phyloP scores from a whole-genome alignment of 1,140 invertebrate species.

The Drosophila melanogaster region DNA sequence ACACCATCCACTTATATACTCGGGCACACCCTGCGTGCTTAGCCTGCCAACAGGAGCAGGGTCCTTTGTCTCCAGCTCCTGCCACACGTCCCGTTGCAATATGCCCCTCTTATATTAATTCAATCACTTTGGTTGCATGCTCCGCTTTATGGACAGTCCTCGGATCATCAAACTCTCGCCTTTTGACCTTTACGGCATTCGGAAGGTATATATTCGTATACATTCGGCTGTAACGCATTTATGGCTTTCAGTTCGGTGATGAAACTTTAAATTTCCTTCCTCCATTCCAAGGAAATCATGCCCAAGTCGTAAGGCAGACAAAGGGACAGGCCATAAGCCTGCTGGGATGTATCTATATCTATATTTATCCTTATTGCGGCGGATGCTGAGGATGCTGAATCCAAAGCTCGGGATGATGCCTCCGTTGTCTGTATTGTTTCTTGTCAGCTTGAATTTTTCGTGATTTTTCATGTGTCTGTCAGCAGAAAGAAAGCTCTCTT shows the following conservation, averaged over 20 bases:
- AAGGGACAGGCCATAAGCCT: constrained; percentile 58
- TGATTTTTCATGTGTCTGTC: constrained; percentile 71
- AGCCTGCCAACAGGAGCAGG: constrained; percentile 50
- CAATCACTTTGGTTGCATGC: constrained; percentile 65
- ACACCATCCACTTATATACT: background rate
- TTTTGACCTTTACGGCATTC: constrained; percentile 41
- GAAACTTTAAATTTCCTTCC: constrained; percentile 66
- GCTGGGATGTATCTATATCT: constrained; percentile 50
- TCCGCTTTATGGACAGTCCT: constrained; percentile 43
- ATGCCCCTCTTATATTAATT: constrained; percentile 60
- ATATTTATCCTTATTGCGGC: constrained; percentile 32
- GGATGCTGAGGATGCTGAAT: constrained; percentile 17
- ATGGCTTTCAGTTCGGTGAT: constrained; percentile 20
- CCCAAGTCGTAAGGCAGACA: constrained; percentile 65
- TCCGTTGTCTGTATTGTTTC: constrained; percentile 62
- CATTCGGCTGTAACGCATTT: constrained; percentile 19
- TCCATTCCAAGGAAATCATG: constrained; percentile 40
- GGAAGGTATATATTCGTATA: background rate
- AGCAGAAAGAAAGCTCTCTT: constrained; percentile 60
- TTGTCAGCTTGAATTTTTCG: constrained; percentile 62
- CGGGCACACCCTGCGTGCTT: constrained; percentile 45
- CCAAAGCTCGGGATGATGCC: constrained; percentile 1
- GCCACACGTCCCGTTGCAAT: constrained; percentile 15
- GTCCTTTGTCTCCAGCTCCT: constrained; percentile 27
- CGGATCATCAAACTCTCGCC: constrained; percentile 45